Conservation (phyloP, 1,140 invertebrate species). For the Drosophila asahinai region DNA sequence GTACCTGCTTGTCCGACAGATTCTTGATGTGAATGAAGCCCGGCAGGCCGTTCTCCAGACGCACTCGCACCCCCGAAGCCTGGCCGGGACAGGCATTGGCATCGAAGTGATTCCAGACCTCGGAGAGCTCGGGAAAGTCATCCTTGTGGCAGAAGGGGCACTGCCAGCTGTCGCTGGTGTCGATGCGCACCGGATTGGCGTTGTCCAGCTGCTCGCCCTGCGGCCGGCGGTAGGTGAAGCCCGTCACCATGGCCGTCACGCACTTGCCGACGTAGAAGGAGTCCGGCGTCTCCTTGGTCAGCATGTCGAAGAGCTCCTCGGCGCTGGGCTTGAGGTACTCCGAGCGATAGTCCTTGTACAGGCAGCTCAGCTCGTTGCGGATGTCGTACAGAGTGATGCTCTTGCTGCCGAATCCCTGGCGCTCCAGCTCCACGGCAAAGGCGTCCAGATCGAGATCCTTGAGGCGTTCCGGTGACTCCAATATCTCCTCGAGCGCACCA, state of each 20-base stretch:
- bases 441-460: constrained; percentile 99
- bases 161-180: constrained; percentile 94
- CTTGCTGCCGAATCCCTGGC: constrained; percentile 98
- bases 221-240: constrained; percentile 94
- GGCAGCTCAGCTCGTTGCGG: constrained; percentile 96
- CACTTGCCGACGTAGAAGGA: constrained; percentile 97
- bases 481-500: constrained; percentile 97
- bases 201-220: constrained; percentile 97
- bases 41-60: constrained; percentile 96
- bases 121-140: constrained; percentile 96
- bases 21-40: constrained; percentile 98
- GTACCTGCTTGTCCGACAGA: constrained; percentile 96
- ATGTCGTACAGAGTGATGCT: constrained; percentile 99
- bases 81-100: constrained; percentile 97
- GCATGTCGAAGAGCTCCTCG: constrained; percentile 96
- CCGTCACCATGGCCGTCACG: constrained; percentile 90
- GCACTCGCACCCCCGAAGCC: constrained; percentile 95
- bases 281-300: constrained; percentile 98
- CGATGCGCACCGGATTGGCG: constrained; percentile 97
- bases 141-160: constrained; percentile 99
- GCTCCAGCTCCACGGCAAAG: constrained; percentile 98
- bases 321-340: constrained; percentile 92
- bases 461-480: constrained; percentile 97
- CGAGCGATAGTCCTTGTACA: constrained; percentile 97
- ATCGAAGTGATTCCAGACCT: constrained; percentile 99